Conservation (phyloP, 2,888 invertebrate genomes). For the Scaptodrosophila latifasciaeformis region DNA sequence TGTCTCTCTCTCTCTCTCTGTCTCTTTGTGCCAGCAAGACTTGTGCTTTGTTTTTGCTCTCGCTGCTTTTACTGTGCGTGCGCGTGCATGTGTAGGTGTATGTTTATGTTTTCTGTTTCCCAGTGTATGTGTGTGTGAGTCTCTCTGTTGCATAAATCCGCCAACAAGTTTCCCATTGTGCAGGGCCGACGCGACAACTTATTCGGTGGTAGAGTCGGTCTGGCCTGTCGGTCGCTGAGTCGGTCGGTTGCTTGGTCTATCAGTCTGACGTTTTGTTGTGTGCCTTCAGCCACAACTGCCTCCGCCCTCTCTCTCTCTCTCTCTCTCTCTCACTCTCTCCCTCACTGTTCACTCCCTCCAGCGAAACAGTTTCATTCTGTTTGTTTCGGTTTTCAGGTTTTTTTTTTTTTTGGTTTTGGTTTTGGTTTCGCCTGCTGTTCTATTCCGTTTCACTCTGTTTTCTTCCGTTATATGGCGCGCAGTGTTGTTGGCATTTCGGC, state of each 20-base stretch:
- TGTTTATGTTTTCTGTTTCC: not conserved
- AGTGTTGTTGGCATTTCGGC: conserved; percentile 15
- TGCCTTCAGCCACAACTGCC: too few species aligned
- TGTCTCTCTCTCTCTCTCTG: too few species aligned
- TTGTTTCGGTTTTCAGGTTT: not conserved
- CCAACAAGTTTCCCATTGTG: conserved; percentile 69
- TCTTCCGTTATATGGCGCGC: not conserved
- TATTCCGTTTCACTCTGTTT: not conserved
- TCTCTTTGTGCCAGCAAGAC: too few species aligned
- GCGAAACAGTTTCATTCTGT: not conserved
- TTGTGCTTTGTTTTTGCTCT: not conserved
- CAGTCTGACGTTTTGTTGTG: too few species aligned
- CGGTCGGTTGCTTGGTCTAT: too few species aligned
- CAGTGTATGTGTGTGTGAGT: conserved; percentile 14
- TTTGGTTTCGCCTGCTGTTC: not conserved
- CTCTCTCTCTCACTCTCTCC: too few species aligned
- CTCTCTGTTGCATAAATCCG: conserved; percentile 59
- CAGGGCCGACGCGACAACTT: conserved; percentile 31
- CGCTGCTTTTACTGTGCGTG: not conserved
- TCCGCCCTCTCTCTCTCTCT: too few species aligned
- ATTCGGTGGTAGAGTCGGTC: too few species aligned
- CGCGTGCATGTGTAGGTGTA: conserved; percentile 3
- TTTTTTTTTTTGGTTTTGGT: not conserved
- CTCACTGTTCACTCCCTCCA: too few species aligned
- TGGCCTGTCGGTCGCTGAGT: too few species aligned